Percentiles rank a stretch among this genome's conserved stretches.
phyloP scores from a whole-genome alignment of 1,140 invertebrate genomes.

The Sipha flava region DNA sequence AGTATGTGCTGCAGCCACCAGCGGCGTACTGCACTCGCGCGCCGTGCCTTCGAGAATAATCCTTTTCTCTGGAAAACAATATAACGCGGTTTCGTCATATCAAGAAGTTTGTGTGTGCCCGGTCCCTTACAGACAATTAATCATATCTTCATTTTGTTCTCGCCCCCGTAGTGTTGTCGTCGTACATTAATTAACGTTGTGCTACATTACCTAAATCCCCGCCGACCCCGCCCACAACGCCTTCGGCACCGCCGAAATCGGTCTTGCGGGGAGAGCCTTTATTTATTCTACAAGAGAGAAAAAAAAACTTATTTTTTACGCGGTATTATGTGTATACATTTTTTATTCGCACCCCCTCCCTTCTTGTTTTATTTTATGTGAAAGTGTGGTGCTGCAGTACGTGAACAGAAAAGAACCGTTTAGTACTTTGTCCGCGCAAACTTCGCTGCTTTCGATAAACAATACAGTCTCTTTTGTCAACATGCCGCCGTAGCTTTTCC shows the following conservation, averaged over 20 bases:
- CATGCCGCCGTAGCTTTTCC: neutral
- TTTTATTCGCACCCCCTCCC: too few relatives aligned
- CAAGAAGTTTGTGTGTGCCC: constrained; percentile 14
- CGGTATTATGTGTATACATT: too few relatives aligned
- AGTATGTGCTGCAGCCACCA: too few relatives aligned
- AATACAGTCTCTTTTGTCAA: neutral
- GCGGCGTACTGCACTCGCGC: too few relatives aligned
- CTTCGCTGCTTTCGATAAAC: neutral
- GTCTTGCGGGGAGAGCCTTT: neutral
- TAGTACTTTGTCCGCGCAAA: neutral
- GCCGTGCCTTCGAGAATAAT: constrained; percentile 24
- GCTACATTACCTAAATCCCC: neutral
- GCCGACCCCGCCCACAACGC: too few relatives aligned
- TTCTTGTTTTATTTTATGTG: too few relatives aligned
- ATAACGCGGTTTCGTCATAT: constrained; percentile 4
- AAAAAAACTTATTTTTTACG: neutral
- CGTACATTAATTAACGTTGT: constrained; percentile 28
- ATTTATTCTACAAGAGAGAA: neutral
- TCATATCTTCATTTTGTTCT: constrained; percentile 30
- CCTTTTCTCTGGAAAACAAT: constrained; percentile 27
- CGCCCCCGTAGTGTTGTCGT: constrained; percentile 4
- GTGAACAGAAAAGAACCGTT: neutral
- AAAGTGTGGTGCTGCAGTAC: neutral
- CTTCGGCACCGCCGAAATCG: neutral
- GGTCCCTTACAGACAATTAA: constrained; percentile 14